Base-by-base conservation (phyloP, 2,113 vertebrate genomes). In the Scolopax mira region DNA sequence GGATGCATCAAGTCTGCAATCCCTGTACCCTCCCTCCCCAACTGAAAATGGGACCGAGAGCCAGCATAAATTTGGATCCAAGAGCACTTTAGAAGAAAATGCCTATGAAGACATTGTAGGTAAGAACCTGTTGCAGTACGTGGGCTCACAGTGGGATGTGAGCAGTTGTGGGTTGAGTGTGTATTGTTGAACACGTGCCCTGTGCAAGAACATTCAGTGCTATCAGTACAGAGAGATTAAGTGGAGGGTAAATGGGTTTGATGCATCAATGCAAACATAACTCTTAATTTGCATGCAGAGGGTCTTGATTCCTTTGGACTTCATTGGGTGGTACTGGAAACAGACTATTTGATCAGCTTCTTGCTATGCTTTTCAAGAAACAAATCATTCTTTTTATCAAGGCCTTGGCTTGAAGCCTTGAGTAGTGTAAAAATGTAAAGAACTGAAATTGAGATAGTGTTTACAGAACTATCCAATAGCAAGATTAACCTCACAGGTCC, bases 41-140 rank as follows among this genome's bases (percentile, higher is more conserved):
- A 98, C 98, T 84, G 99, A 99, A 97, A 99, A 99, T 42, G 99
- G 99, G 97, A 99, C 98, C 8, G 98, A 98, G 88, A 97, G 92
- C 86, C 98, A 98, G 96, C 98, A 97, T 88, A 98, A 98, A 83
- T 98, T 98, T 97, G 98, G 97, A 98, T 99, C 98, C 87, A 99
- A 99, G 98, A 99, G 99, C 99, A 99, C 99, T 98, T 99, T 99
- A 98, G 99, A 99, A 98, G 99, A 99, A 96, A 99, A 99, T 90
- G 98, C 99, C 90, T 99, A 99, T 90, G 99, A 99, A 98, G 99
- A 99, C 92, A 99, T 99, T 84, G 98, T 99, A 96, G 99, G 99
- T 99, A 98, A 99, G 99, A 74, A 92, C 11, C 39, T 85, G 52
- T 77, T 65, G 58, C 72, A 33, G 33, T 31, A 19, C 19, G 13